These are phyloP conservation scores for Rutilus rutilus DNA, from an alignment of 2,113 vertebrate species.

Conservation along the genomic window DNA sequence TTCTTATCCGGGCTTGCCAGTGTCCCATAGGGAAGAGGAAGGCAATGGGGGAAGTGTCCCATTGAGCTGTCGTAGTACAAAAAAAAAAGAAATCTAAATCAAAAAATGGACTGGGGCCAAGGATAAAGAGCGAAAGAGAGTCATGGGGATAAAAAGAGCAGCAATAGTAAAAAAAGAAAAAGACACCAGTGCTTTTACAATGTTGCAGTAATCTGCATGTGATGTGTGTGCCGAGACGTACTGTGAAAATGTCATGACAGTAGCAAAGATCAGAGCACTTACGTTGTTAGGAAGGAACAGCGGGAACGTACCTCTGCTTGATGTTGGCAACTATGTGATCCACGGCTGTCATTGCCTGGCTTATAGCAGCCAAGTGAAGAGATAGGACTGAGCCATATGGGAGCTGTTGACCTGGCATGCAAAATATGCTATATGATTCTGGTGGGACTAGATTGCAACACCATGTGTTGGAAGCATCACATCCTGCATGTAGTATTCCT, in stretches of 20 bases:
- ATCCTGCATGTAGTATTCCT: not conserved
- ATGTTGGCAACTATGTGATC: slow-evolving; percentile 13
- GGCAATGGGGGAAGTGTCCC: slow-evolving; percentile 56
- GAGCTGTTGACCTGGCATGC: not conserved
- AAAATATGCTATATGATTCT: not conserved
- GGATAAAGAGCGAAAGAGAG: slow-evolving; percentile 56
- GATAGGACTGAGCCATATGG: not conserved
- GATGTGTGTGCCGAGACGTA: not conserved
- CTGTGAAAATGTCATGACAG: slow-evolving; percentile 49
- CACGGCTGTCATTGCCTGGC: not conserved
- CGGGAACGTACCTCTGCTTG: not conserved
- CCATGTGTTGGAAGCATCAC: not conserved
- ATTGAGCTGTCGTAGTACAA: slow-evolving; percentile 68
- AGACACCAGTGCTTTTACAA: slow-evolving; percentile 54
- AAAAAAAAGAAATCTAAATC: slow-evolving; percentile 34
- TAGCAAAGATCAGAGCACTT: slow-evolving; percentile 35
- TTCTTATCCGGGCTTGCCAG: slow-evolving; percentile 55
- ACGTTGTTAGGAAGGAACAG: not conserved
- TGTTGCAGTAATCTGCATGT: slow-evolving; percentile 51
- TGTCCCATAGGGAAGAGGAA: slow-evolving; percentile 57
- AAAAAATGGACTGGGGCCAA: slow-evolving; percentile 67
- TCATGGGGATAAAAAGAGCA: not conserved
- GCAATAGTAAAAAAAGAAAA: slow-evolving; percentile 45
- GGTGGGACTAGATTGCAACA: not conserved
- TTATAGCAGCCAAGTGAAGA: not conserved